A percentile compares a stretch with the other conserved stretches of the same genome.
phyloP scores from a whole-genome alignment of 2,113 vertebrate genomes.

The Triplophysa tibetana region DNA sequence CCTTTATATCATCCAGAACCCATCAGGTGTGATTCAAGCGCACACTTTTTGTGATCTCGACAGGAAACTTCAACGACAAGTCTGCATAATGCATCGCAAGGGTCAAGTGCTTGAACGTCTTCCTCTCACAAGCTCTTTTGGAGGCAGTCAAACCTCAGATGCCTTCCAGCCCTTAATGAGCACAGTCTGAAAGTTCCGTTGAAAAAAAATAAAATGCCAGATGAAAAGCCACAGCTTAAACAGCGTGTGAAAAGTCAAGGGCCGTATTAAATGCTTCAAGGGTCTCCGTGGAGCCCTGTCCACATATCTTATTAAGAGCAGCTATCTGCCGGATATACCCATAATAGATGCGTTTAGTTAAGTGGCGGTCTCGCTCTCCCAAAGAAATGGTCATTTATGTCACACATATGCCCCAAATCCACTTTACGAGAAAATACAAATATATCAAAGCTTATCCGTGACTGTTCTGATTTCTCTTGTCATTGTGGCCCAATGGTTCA shows the following conservation, averaged over 20 bases:
- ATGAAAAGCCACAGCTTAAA: slow-evolving; percentile 29
- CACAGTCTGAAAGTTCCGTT: slow-evolving; percentile 52
- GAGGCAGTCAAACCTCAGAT: not conserved
- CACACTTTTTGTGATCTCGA: not conserved
- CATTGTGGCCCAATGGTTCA: not conserved
- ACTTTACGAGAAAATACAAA: not conserved
- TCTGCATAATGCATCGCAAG: not conserved
- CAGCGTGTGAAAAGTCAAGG: slow-evolving; percentile 24
- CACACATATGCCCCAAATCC: slow-evolving; percentile 21
- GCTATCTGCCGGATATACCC: not conserved
- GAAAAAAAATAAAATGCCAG: slow-evolving; percentile 26
- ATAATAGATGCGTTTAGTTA: slow-evolving; percentile 28
- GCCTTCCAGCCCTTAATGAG: slow-evolving; percentile 7
- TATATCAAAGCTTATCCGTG: slow-evolving; percentile 1
- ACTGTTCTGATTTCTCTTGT: not conserved
- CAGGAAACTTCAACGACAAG: not conserved
- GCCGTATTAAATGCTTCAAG: slow-evolving; percentile 14
- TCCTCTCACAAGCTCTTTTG: not conserved
- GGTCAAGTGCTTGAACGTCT: slow-evolving; percentile 3
- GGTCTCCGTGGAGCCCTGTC: slow-evolving; percentile 9
- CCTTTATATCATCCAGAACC: not conserved
- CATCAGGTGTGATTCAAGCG: not conserved
- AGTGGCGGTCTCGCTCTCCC: slow-evolving; percentile 7
- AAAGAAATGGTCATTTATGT: slow-evolving; percentile 31
- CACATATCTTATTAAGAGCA: slow-evolving; percentile 29